Evolutionary conservation across 2,797 vertebrate species (phyloP).

Genomic region (Mus minutoides): DNA sequence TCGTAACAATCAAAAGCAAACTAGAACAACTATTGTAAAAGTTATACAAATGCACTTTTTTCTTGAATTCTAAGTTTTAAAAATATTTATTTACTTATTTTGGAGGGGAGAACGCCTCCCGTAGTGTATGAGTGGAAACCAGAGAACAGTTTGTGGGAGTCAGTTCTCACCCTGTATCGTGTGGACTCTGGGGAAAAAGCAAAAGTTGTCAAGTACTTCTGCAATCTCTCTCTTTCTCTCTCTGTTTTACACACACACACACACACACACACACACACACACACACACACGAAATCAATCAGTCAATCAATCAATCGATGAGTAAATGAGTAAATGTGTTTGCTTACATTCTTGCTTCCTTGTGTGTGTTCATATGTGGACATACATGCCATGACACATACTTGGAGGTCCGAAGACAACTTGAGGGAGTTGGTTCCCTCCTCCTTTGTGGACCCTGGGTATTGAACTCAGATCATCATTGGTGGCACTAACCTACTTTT

Average conservation of each 20-base stretch:
- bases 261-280: background rate
- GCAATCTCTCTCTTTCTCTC: background rate
- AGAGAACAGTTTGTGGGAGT: background rate
- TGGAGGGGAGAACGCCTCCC: background rate
- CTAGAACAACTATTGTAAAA: background rate
- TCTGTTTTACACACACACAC: background rate
- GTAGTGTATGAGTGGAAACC: background rate
- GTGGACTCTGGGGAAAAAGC: background rate
- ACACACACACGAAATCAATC: background rate
- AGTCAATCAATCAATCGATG: background rate
- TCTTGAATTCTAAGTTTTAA: too few species aligned
- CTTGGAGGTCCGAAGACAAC: too few species aligned
- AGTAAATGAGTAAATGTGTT: background rate
- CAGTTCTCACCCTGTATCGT: too few species aligned
- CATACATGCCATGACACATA: background rate
- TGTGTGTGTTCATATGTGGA: background rate
- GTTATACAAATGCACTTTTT: background rate
- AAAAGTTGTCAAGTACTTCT: too few species aligned
- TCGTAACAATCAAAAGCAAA: background rate
- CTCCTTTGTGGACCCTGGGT: background rate
- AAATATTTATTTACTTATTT: background rate
- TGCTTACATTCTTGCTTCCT: background rate
- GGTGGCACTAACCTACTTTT: background rate
- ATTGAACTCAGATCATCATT: background rate
- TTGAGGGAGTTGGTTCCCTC: background rate